Conservation (phyloP, 2,797 vertebrate species). For the Malurus splendens region DNA sequence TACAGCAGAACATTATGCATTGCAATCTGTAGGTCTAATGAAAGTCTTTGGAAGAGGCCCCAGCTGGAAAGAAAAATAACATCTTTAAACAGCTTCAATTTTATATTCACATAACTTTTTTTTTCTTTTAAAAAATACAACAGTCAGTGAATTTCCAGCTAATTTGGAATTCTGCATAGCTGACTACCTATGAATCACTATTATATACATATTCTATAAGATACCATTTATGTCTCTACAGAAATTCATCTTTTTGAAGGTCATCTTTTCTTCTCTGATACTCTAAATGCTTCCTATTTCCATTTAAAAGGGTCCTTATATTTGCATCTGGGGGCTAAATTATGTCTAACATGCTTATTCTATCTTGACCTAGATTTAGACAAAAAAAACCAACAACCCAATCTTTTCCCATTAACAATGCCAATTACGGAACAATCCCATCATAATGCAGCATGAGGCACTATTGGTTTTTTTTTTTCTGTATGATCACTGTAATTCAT, state of each 20-base stretch:
- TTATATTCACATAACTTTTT: background rate
- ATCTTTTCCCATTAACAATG: constrained; percentile 16
- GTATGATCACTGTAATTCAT: background rate
- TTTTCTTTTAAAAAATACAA: background rate
- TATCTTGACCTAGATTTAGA: constrained; percentile 43
- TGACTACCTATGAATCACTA: constrained; percentile 4
- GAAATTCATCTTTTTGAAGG: constrained; percentile 8
- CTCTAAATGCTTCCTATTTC: background rate
- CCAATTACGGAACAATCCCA: constrained; percentile 12
- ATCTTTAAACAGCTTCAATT: background rate
- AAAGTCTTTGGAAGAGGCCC: background rate
- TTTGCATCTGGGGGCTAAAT: constrained; percentile 15
- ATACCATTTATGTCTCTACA: background rate
- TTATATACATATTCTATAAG: constrained; percentile 13
- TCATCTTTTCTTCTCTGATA: background rate
- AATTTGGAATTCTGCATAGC: background rate
- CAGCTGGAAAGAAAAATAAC: constrained; percentile 1
- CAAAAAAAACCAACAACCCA: background rate
- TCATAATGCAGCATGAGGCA: background rate
- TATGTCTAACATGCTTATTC: constrained; percentile 28
- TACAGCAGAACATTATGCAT: background rate
- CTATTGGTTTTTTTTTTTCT: background rate
- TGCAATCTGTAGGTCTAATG: background rate
- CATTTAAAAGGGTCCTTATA: constrained; percentile 1
- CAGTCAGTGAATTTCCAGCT: background rate